Evolutionary conservation across 2,888 invertebrate genomes (phyloP).

Genomic region (Timema podura): DNA sequence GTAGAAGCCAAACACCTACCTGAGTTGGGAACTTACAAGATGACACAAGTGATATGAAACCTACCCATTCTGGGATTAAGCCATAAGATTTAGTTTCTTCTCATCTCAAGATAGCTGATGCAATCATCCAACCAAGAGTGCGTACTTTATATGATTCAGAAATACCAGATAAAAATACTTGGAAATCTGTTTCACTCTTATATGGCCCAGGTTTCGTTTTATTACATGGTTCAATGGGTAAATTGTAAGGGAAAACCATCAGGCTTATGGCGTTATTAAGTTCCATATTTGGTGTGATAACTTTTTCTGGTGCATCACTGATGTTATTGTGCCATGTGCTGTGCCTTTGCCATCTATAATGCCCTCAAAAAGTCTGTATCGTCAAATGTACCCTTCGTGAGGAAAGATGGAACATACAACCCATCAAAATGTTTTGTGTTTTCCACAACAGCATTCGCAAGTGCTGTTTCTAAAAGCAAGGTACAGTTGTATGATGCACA

Average conservation of each 20-base stretch:
- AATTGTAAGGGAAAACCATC: not conserved
- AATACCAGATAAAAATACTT: not conserved
- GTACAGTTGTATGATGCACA: not conserved
- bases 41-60: conserved; percentile 2
- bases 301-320: conserved; percentile 18
- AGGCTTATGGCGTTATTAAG: not conserved
- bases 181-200: not conserved
- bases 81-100: not conserved
- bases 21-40: not conserved
- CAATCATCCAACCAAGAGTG: conserved; percentile 2
- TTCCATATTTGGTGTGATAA: conserved; percentile 10
- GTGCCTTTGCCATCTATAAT: conserved; percentile 19
- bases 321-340: conserved; percentile 11
- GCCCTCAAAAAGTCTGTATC: conserved; percentile 20
- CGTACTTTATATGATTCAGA: not conserved
- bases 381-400: conserved; percentile 21
- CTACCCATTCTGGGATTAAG: not conserved
- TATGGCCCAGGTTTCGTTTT: not conserved
- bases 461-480: conserved; percentile 22
- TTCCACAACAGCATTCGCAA: conserved; percentile 27
- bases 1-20: not conserved
- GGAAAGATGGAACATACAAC: conserved; percentile 25
- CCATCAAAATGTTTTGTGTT: conserved; percentile 24
- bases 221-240: not conserved
- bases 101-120: not conserved